Evolutionary conservation across 2,113 vertebrate species (phyloP), one percentile per base, ranked within the genome.

Genomic region (Egretta garzetta): DNA sequence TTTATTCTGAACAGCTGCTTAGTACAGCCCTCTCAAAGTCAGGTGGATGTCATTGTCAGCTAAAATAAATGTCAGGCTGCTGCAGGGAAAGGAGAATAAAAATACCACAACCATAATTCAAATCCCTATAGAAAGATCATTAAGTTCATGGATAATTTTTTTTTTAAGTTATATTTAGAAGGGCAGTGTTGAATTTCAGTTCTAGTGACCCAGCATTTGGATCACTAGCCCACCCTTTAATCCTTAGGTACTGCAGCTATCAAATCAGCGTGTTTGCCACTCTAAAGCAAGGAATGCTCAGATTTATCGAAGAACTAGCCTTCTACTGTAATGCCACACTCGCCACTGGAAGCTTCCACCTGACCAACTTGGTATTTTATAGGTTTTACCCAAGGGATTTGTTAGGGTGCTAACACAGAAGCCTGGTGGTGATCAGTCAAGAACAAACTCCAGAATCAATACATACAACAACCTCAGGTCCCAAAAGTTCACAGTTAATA

Each of bases 401-500:
- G 7, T 18, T 33, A 18, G 7, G n/a, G 17, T 35, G n/a, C 30
- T 23, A 22, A 47, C 37, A 45, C 11, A 41, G 75, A 41, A 80
- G 49, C 24, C 32, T 28, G 58, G 66, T 10, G 62, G 50, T 0
- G 5, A 27, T 4, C 8, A 28, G 28, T 35, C 5, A 28, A 35
- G 20, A 39, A 21, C 22, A 80, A 77, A 1, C 19, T 71, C 28
- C 45, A 58, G n/a, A 49, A 85, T 39, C 33, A 21, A 64, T 4
- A 37, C 5, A 32, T 6, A 3, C 3, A 27, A 49, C 8, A 32
- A 4, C 10, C 4, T 9, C 4, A 4, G 9, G 15, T 67, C 79
- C 37, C 49, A 43, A 15, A 71, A 45, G 7, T 6, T 53, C 79
- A 53, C 21, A 43, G 22, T 41, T n/a, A 22, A 7, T 5, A 15